Base-by-base conservation (phyloP, 2,888 invertebrate genomes). In the Spicauda simplicius region DNA sequence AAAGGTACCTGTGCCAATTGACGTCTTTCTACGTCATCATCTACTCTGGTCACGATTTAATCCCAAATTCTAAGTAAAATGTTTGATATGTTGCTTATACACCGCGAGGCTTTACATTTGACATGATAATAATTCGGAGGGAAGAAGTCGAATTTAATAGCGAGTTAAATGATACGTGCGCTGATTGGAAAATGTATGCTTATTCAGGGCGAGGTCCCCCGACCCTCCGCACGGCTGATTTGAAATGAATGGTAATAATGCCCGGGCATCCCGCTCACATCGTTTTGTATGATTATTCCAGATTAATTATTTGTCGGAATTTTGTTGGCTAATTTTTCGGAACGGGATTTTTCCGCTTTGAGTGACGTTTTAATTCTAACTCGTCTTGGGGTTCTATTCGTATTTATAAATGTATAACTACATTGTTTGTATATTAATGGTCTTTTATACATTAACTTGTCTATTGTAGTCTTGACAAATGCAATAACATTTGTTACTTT, bases 101-200 rank as follows among this genome's bases (percentile, higher is more conserved):
- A 77, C 77, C 75, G 75, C 72, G 75, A 79, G 77, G 80, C 82
- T 84, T 87, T 74, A 77, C 77, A 76, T 78, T 86, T 87, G 87
- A 90, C 88, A 88, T 87, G 88, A 86, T 89, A 90, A 90, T 90
- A 90, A 91, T 89, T 90, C 86, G 83, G 79, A 90, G 89, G 91
- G 90, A 92, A 91, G 90, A 91, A 90, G 90, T 88, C 87, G 91
- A 89, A 91, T 92, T 93, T 93, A 91, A 93, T 92, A 92, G 93
- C 91, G 81, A 91, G 91, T 92, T 93, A 90, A 93, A 93, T 93
- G 91, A 92, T 91, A 93, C 93, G 93, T 93, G 91, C 84, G 85
- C 89, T 92, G 91, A 93, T 92, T 93, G 93, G 93, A 93, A 93
- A 93, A 92, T 92, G 91, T 93, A 91, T 91, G 91, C 88, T 91